Base-by-base conservation (phyloP, 2,113 vertebrate genomes). In the Tupaia tana region DNA sequence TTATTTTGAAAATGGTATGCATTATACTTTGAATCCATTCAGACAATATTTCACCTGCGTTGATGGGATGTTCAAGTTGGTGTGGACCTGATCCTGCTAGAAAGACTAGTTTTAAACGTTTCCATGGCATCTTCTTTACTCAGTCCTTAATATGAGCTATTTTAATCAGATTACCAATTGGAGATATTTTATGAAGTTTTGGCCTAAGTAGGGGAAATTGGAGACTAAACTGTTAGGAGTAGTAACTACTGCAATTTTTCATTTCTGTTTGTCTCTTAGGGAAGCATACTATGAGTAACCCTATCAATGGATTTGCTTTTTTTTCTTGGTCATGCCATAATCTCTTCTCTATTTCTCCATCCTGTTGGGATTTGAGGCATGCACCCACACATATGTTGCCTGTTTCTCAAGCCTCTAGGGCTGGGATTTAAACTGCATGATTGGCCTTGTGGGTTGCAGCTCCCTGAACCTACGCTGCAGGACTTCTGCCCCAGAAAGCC, bases 171-270 rank as follows among this genome's bases (percentile, higher is more conserved):
- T n/a, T 9, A 27, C n/a, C 52, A 9, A 58, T 67, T 78, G 58
- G 70, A 85, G 84, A n/a, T 67, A 31, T 54, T 84, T 91, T 89
- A n/a, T 69, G 15, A 92, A 75, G n/a, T 67, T 85, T 74, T 79
- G 67, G 9, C 31, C 15, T 71, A 7, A 29, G 66, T 34, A 13
- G 12, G 29, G 54, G 52, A 67, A 24, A 58, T 71, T 73, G 43
- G 67, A 91, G n/a, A 74, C 18, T 63, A 19, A 80, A 73, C 15
- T 66, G 13, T 58, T 58, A 18, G 29, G 24, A 81, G 25, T 56
- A 15, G 29, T 74, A 31, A 52, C 74, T 24, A 5, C 66, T 13
- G 3, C 59, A 12, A 67, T 31, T 79, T 34, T 80, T 86, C 58
- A 52, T 77, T 64, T 73, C 10, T 71, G 19, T 74, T 86, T 54